phyloP scores from a whole-genome alignment of 2,113 vertebrate genomes.

The Rana temporaria region DNA sequence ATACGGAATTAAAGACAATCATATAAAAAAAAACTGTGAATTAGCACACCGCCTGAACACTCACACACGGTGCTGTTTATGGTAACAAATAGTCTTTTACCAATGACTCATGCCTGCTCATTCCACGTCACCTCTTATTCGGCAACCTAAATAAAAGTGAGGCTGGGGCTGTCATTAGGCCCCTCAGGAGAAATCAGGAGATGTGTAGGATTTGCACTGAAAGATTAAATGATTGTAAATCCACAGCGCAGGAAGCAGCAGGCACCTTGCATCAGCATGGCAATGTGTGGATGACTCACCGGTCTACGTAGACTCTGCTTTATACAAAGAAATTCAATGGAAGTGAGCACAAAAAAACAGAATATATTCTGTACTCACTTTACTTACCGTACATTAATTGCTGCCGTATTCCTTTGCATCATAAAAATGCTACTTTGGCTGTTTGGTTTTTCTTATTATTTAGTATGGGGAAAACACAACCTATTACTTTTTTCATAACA shows the following conservation, averaged over 20 bases:
- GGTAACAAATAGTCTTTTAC: neutral
- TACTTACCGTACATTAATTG: conserved; percentile 23
- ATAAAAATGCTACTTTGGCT: neutral
- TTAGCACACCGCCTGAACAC: no score
- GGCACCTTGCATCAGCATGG: conserved; percentile 36
- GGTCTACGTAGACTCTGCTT: conserved; percentile 18
- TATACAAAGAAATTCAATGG: neutral
- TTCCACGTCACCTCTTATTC: conserved; percentile 8
- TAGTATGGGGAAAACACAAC: neutral
- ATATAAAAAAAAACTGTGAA: no score
- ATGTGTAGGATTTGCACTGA: conserved; percentile 27
- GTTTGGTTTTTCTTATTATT: neutral
- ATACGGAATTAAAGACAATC: no score
- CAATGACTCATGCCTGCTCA: conserved; percentile 1
- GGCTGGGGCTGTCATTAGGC: conserved; percentile 8
- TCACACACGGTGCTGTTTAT: neutral
- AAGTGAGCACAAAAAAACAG: conserved; percentile 12
- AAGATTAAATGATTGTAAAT: conserved; percentile 33
- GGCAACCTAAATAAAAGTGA: conserved; percentile 1
- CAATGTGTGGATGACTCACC: conserved; percentile 42
- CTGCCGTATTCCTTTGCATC: neutral
- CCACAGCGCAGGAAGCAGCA: conserved; percentile 27
- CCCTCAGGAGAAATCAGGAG: conserved; percentile 22
- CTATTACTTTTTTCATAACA: no score
- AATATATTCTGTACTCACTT: conserved; percentile 2